Conservation (phyloP, 2,113 vertebrate genomes). For the Onychostoma macrolepis region DNA sequence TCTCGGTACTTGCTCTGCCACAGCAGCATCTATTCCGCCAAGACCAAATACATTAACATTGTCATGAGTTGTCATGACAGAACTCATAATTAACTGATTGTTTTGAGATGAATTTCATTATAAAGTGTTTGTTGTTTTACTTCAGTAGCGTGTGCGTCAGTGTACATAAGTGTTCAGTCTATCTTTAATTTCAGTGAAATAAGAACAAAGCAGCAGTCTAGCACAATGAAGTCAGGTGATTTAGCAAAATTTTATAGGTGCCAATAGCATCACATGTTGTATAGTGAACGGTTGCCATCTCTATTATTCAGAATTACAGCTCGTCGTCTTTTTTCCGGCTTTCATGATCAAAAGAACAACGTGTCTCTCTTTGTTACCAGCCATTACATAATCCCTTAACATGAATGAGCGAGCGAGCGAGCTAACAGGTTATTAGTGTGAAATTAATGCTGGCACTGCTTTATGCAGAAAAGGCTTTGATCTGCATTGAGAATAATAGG, state of each 20-base stretch:
- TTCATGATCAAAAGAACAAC: constrained; percentile 12
- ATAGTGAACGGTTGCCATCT: background rate
- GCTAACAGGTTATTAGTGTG: background rate
- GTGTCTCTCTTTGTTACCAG: background rate
- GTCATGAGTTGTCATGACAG: too few relatives aligned
- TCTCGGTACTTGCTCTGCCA: too few relatives aligned
- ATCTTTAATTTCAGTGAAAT: background rate
- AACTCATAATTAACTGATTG: background rate
- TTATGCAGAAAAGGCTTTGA: background rate
- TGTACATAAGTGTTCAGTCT: background rate
- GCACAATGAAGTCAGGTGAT: background rate
- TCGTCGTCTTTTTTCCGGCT: background rate
- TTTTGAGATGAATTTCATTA: background rate
- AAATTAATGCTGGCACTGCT: constrained; percentile 3
- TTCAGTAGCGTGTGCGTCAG: background rate
- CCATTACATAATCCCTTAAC: background rate
- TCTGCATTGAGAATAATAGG: background rate
- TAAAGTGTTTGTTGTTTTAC: background rate
- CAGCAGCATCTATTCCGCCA: too few relatives aligned
- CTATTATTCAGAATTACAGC: constrained; percentile 4
- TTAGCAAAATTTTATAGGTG: background rate
- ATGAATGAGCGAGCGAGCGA: constrained; percentile 18
- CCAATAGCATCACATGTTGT: background rate
- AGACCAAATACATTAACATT: too few relatives aligned
- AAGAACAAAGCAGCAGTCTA: background rate